Conservation (phyloP, 2,113 vertebrate genomes). For the Crotophaga sulcirostris region DNA sequence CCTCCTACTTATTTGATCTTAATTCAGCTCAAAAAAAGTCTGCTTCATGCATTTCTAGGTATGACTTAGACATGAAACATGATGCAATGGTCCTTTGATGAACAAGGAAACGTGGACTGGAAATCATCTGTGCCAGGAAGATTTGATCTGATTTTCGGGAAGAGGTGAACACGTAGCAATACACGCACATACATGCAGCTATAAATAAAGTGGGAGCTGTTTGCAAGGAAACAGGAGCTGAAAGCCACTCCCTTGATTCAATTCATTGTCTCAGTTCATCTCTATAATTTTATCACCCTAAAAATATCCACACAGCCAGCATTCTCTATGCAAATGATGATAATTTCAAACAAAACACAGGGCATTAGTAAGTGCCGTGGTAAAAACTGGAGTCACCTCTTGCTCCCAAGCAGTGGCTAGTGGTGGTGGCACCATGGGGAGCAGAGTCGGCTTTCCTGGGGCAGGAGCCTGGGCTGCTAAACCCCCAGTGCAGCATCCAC, state of each 20-base stretch:
- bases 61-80: conserved; percentile 1
- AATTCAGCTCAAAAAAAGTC: conserved; percentile 48
- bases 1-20: conserved; percentile 49
- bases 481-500: background rate
- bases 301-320: background rate
- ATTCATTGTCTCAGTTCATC: conserved; percentile 15
- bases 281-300: conserved; percentile 35
- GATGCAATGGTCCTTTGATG: background rate
- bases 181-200: background rate
- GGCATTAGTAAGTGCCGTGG: background rate
- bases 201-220: conserved; percentile 42
- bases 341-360: background rate
- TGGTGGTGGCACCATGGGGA: background rate
- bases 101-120: background rate
- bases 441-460: fast-evolving
- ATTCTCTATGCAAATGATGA: background rate
- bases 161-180: background rate
- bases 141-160: background rate
- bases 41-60: background rate
- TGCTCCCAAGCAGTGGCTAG: background rate
- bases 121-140: conserved; percentile 2
- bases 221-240: background rate
- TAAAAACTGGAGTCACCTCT: background rate
- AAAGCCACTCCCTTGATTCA: conserved; percentile 30
- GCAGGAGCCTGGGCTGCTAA: background rate